A percentile compares a stretch with the other conserved stretches of the same genome.
Evolutionary conservation across 2,113 vertebrate species (phyloP).

Genomic region (Malurus elegans): DNA sequence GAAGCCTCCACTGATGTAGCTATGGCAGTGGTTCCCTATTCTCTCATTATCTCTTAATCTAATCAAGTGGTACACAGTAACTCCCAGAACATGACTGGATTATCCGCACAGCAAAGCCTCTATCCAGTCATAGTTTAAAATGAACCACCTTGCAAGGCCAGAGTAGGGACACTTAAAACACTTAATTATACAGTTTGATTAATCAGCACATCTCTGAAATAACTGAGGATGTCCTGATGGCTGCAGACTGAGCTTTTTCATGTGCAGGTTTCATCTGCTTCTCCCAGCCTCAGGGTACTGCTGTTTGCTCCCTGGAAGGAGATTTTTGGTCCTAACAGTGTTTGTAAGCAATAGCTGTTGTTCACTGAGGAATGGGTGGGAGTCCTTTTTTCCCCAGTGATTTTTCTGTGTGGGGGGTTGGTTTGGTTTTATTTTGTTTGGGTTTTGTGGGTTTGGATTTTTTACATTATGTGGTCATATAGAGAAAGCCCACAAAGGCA

Average conservation of each 20-base stretch:
- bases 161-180: neutral
- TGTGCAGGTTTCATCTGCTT: neutral
- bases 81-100: constrained; percentile 10
- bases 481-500: neutral
- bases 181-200: neutral
- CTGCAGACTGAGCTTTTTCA: neutral
- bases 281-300: neutral
- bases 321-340: neutral
- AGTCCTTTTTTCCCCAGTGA: neutral
- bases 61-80: neutral
- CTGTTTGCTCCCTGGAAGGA: neutral
- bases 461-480: neutral
- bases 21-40: neutral
- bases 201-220: neutral
- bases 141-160: neutral
- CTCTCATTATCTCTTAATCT: constrained; percentile 3
- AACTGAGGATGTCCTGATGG: neutral
- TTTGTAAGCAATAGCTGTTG: neutral
- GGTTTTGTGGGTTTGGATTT: neutral
- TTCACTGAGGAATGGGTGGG: neutral
- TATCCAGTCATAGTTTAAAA: neutral
- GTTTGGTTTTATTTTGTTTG: neutral
- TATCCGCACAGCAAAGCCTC: neutral
- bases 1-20: neutral
- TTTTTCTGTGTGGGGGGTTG: neutral